A percentile compares a stretch with the other conserved stretches of the same genome.
phyloP scores from a whole-genome alignment of 2,888 invertebrate species.

The Scelioninae gen. 2 region DNA sequence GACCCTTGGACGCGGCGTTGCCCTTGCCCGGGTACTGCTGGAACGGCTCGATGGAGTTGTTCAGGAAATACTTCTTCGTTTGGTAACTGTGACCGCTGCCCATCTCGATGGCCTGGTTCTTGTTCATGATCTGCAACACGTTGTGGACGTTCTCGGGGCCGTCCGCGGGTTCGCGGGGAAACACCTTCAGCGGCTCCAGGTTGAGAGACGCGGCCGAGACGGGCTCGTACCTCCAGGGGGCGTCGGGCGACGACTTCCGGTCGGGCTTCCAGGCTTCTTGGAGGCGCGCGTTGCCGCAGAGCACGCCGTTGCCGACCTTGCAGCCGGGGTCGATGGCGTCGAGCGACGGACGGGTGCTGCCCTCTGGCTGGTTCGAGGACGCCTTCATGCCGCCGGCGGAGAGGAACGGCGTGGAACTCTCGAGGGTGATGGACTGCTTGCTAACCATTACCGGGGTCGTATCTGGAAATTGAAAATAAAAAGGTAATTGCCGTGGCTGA shows the following conservation, averaged over 20 bases:
- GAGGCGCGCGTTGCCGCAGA: constrained; percentile 72
- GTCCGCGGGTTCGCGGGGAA: constrained; percentile 65
- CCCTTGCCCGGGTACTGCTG: constrained; percentile 69
- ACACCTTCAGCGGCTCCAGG: constrained; percentile 69
- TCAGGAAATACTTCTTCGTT: constrained; percentile 73
- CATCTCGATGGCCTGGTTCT: constrained; percentile 64
- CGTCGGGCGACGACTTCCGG: constrained; percentile 72
- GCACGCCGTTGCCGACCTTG: constrained; percentile 72
- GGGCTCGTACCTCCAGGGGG: constrained; percentile 73
- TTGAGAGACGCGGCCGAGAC: constrained; percentile 68
- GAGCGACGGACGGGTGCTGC: constrained; percentile 63
- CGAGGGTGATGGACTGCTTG: constrained; percentile 51
- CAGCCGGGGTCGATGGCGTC: constrained; percentile 66
- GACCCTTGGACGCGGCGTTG: constrained; percentile 64
- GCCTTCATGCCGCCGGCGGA: constrained; percentile 63
- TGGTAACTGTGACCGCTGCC: constrained; percentile 68
- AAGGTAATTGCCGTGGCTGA: too few species aligned
- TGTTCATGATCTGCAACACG: constrained; percentile 72
- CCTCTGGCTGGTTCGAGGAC: constrained; percentile 62
- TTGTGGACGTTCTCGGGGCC: constrained; percentile 69
- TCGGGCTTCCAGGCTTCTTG: constrained; percentile 75
- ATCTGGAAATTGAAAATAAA: constrained; percentile 30
- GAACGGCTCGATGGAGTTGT: constrained; percentile 69
- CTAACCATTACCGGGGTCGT: constrained; percentile 29
- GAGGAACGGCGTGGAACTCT: constrained; percentile 66